Evolutionary conservation across 2,113 vertebrate species (phyloP).

Genomic region (Aix galericulata): DNA sequence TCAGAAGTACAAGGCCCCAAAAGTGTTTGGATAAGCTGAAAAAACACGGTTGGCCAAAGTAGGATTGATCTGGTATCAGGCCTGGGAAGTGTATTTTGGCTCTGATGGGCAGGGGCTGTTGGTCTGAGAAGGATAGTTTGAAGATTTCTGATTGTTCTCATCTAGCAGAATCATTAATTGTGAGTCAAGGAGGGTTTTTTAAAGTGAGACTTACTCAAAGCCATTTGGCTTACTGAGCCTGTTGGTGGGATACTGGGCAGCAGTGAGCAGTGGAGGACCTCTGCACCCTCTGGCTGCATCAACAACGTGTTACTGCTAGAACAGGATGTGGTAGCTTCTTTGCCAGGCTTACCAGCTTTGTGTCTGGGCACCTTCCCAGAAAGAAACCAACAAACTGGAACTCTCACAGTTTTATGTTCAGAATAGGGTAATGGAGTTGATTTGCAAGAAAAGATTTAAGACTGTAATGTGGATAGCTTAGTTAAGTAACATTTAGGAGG

Average conservation of each 20-base stretch:
- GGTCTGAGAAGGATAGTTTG: not conserved
- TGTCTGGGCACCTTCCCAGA: not conserved
- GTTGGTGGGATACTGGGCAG: not conserved
- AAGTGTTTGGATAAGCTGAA: not conserved
- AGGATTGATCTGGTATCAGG: not conserved
- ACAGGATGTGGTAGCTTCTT: not conserved
- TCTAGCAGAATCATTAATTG: not conserved
- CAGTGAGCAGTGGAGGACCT: not conserved
- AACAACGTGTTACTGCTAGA: fast-evolving
- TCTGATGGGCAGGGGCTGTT: fast-evolving
- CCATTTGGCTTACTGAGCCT: not conserved
- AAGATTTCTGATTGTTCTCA: not conserved
- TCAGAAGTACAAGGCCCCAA: not conserved
- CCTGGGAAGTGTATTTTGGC: not conserved
- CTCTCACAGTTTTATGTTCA: not conserved
- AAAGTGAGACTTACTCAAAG: not conserved
- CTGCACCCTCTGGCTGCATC: not conserved
- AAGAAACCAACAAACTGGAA: not conserved
- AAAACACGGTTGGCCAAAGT: not conserved
- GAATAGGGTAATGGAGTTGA: not conserved
- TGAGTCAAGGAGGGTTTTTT: not conserved
- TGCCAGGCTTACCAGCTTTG: not conserved
- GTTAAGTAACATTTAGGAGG: not conserved
- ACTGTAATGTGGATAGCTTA: not conserved
- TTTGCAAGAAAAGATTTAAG: not conserved